Evolutionary conservation across 2,797 vertebrate species (phyloP).

Genomic region (Capromys pilorides): DNA sequence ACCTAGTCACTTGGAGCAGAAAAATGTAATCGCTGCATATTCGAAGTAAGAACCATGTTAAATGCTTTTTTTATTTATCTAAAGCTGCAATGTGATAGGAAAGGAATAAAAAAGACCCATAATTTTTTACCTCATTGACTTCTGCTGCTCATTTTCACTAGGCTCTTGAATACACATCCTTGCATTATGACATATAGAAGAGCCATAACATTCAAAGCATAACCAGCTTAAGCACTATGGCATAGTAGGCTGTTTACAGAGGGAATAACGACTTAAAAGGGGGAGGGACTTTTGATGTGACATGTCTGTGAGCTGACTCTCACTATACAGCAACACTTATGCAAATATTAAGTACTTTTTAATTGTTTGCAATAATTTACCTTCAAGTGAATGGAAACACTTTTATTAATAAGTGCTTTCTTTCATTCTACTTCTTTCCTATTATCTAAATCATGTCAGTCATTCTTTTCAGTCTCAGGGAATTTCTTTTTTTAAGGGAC

Average conservation of each 20-base stretch:
- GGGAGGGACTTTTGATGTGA: background rate
- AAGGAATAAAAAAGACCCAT: background rate
- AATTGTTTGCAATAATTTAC: constrained; percentile 65
- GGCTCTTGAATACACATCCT: background rate
- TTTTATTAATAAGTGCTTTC: constrained; percentile 62
- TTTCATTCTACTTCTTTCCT: constrained; percentile 65
- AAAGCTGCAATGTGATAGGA: background rate
- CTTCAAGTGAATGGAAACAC: constrained; percentile 69
- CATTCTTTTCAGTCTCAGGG: constrained; percentile 59
- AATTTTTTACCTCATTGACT: constrained; percentile 59
- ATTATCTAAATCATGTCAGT: constrained; percentile 64
- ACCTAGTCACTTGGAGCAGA: background rate
- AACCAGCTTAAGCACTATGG: background rate
- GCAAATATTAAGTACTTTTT: constrained; percentile 68
- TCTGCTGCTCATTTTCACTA: constrained; percentile 28
- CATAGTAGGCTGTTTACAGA: constrained; percentile 14
- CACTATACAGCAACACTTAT: constrained; percentile 14
- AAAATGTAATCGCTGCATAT: constrained; percentile 8
- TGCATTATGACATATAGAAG: constrained; percentile 15
- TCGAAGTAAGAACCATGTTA: constrained; percentile 68
- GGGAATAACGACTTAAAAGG: constrained; percentile 52
- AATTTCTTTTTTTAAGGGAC: constrained; percentile 48
- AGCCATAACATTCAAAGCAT: constrained; percentile 37
- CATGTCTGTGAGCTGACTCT: constrained; percentile 32
- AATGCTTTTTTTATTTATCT: background rate